A percentile compares a stretch with the other conserved stretches of the same genome.
These are phyloP conservation scores for Xylocampa areola DNA, from an alignment of 2,888 invertebrate genomes.

Conservation along the genomic window DNA sequence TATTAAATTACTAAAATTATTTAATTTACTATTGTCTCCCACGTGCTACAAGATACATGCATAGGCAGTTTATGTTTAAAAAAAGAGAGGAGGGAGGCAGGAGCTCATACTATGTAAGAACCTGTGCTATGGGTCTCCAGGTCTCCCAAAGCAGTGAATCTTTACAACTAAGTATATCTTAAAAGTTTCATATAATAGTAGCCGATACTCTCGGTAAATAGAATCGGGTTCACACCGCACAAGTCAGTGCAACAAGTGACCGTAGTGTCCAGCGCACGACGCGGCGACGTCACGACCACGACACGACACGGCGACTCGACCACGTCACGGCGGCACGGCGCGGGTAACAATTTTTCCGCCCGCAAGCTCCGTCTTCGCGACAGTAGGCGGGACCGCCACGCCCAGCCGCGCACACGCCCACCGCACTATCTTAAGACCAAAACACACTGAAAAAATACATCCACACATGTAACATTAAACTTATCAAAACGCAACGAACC, in stretches of 20 bases:
- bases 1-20: too few species aligned
- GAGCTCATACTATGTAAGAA: too few species aligned
- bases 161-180: not conserved
- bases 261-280: slow-evolving; percentile 41
- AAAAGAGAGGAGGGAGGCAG: too few species aligned
- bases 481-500: slow-evolving; percentile 35
- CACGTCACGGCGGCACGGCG: slow-evolving; percentile 32
- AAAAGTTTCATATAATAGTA: not conserved
- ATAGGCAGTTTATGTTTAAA: too few species aligned
- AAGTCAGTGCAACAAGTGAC: slow-evolving; percentile 76
- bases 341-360: slow-evolving; percentile 74
- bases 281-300: slow-evolving; percentile 50
- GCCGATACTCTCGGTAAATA: not conserved
- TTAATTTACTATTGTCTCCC: too few species aligned
- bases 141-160: too few species aligned
- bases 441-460: slow-evolving; percentile 43
- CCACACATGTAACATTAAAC: slow-evolving; percentile 39
- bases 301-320: slow-evolving; percentile 40
- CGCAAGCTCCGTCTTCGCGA: slow-evolving; percentile 78
- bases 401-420: slow-evolving; percentile 81
- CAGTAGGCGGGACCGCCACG: slow-evolving; percentile 80
- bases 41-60: too few species aligned
- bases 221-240: slow-evolving; percentile 1
- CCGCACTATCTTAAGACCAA: slow-evolving; percentile 68
- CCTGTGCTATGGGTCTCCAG: too few species aligned